These are phyloP conservation scores for Atrina japonica DNA, from an alignment of 2,888 invertebrate species.

Conservation along the genomic window DNA sequence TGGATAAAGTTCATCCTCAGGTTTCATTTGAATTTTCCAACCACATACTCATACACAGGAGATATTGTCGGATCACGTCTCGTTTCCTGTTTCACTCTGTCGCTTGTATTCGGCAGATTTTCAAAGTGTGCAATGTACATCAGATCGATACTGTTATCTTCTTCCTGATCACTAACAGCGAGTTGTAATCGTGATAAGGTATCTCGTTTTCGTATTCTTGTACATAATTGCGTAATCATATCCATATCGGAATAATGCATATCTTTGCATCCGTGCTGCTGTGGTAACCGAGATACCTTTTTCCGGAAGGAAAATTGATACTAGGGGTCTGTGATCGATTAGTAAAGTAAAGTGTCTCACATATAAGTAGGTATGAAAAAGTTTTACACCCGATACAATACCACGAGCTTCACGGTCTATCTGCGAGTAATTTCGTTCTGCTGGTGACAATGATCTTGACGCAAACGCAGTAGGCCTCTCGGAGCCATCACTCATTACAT, in stretches of 20 bases:
- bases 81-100: conserved; percentile 5
- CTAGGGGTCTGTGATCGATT: conserved; percentile 80
- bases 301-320: conserved; percentile 74
- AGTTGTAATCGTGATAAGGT: conserved; percentile 65
- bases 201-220: conserved; percentile 63
- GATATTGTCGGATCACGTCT: background rate
- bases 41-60: background rate
- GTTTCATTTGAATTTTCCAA: background rate
- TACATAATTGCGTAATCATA: conserved; percentile 75
- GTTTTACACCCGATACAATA: conserved; percentile 47
- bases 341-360: conserved; percentile 61
- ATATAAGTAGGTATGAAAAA: conserved; percentile 54
- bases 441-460: conserved; percentile 42
- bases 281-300: conserved; percentile 58
- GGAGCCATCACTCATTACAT: conserved; percentile 39
- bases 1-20: conserved; percentile 6
- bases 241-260: conserved; percentile 66
- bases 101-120: background rate
- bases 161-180: conserved; percentile 7
- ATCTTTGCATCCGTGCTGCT: conserved; percentile 65
- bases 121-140: conserved; percentile 5
- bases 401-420: conserved; percentile 58
- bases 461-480: conserved; percentile 43
- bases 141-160: background rate
- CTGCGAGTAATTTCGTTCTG: conserved; percentile 57